Evolutionary conservation across 2,797 vertebrate genomes (phyloP), one percentile per base, ranked within the genome.

Genomic region (Ficedula albicollis): DNA sequence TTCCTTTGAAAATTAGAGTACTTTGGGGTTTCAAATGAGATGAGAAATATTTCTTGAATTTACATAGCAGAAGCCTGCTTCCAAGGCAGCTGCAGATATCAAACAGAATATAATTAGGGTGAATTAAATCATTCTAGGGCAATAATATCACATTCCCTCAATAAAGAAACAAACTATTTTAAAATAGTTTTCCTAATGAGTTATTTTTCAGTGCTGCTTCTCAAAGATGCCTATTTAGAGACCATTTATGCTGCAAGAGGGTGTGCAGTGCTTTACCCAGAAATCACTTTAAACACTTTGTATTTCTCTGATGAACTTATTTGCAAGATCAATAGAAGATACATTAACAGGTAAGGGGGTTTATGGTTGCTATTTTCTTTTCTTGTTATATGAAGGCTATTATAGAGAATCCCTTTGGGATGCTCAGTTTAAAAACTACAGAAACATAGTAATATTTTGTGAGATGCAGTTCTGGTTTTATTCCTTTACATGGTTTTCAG

Each of bases 301-400:
- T 72, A 93, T 93, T 97, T 96, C 89, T 96, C 94, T 92, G 64
- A 83, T 85, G 90, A 97, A 96, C 87, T 83, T 89, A 87, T 90
- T 82, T 76, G 66, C 66, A 95, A 76, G 75, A 97, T 98, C 97
- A 95, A 96, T 97, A 97, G 70, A 74, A 95, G 51, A 88, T 58
- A 93, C 44, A 85, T 89, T 95, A 97, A 93, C 58, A 96, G 93
- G 95, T 85, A 95, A 95, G 41, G 56, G 32, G 17, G 64, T 97
- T 97, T 96, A 96, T 93, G 54, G 94, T 87, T 94, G 74, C 87
- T 95, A 19, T 78, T 90, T 96, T 93, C 16, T 72, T 95, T 94
- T 89, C 87, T 91, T 95, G 84, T 96, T 93, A 80, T 83, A 92
- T 39, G 38, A 94, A 59, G 66, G 38, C 49, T 92, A 58, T 93